Evolutionary conservation across 2,888 invertebrate genomes (phyloP).

Genomic region (Polydrusus cervinus): DNA sequence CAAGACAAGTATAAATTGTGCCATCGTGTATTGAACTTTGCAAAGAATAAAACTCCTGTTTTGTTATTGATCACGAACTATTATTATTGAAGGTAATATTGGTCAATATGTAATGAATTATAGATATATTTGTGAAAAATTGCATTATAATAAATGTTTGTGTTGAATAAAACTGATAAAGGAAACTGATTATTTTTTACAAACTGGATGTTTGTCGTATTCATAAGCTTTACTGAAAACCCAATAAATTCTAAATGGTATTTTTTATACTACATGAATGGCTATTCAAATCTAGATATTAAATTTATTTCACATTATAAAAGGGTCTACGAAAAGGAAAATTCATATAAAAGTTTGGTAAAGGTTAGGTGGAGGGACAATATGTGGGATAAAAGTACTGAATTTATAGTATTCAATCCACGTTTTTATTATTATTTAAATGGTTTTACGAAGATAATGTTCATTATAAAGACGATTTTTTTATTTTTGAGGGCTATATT

Average conservation of each 20-base stretch:
- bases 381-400: neutral
- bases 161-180: neutral
- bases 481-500: too few species aligned
- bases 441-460: neutral
- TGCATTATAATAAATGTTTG: neutral
- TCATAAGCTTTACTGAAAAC: constrained; percentile 6
- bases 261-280: constrained; percentile 1
- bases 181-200: neutral
- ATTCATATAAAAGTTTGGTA: neutral
- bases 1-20: too few species aligned
- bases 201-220: neutral
- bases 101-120: too few species aligned
- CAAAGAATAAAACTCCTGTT: too few species aligned
- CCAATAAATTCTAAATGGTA: constrained; percentile 10
- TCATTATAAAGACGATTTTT: too few species aligned
- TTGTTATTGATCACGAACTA: too few species aligned
- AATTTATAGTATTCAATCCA: neutral
- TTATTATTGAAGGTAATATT: too few species aligned
- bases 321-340: constrained; percentile 8
- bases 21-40: too few species aligned
- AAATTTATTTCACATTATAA: constrained; percentile 11
- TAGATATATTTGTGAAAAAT: too few species aligned
- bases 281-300: constrained; percentile 17
- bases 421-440: neutral
- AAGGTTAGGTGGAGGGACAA: neutral